Evolutionary conservation across 2,888 invertebrate species (phyloP).

Genomic region (Cephus spinipes): DNA sequence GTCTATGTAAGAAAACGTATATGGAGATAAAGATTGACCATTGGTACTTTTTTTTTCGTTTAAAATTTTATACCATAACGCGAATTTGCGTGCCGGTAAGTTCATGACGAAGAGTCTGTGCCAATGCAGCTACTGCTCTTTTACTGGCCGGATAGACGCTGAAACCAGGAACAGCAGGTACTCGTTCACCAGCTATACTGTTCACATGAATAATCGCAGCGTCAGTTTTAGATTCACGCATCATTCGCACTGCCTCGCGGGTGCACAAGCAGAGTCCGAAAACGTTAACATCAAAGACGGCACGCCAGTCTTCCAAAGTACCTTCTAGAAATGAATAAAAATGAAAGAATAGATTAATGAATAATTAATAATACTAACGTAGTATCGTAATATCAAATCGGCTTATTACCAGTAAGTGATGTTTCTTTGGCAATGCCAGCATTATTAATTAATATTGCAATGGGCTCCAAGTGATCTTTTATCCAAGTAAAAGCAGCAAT

Average conservation of each 20-base stretch:
- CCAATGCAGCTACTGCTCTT: slow-evolving; percentile 70
- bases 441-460: slow-evolving; percentile 68
- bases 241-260: slow-evolving; percentile 70
- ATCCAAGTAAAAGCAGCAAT: slow-evolving; percentile 47
- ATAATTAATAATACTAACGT: background rate
- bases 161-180: slow-evolving; percentile 68
- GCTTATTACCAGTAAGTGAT: slow-evolving; percentile 46
- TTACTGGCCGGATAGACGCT: slow-evolving; percentile 73
- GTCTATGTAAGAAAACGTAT: slow-evolving; percentile 65
- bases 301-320: slow-evolving; percentile 60
- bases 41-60: background rate
- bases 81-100: slow-evolving; percentile 59
- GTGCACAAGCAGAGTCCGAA: slow-evolving; percentile 71
- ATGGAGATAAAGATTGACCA: background rate
- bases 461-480: slow-evolving; percentile 58
- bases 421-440: slow-evolving; percentile 65
- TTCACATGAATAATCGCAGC: slow-evolving; percentile 74
- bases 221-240: slow-evolving; percentile 68
- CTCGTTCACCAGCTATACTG: slow-evolving; percentile 68
- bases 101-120: slow-evolving; percentile 72
- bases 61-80: slow-evolving; percentile 38
- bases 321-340: slow-evolving; percentile 40
- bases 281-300: slow-evolving; percentile 70
- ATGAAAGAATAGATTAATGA: background rate
- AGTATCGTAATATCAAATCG: background rate